Evolutionary conservation across 2,888 invertebrate species (phyloP).

Genomic region (Cyclophora punctaria): DNA sequence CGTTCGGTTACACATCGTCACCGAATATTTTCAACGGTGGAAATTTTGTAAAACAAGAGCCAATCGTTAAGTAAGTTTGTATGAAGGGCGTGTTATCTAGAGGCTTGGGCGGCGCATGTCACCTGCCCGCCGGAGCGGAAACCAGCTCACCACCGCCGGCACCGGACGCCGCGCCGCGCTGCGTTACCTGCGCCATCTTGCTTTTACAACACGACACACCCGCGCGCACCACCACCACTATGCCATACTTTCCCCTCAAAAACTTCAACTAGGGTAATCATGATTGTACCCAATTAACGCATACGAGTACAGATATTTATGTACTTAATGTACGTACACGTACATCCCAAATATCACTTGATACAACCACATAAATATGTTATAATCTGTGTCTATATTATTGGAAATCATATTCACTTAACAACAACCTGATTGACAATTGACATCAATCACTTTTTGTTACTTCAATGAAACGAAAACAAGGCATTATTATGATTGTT

Average conservation of each 20-base stretch:
- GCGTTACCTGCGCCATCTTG: slow-evolving; percentile 49
- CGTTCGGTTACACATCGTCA: slow-evolving; percentile 17
- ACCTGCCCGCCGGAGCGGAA: slow-evolving; percentile 54
- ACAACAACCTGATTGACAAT: slow-evolving; percentile 7
- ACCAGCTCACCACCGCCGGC: slow-evolving; percentile 23
- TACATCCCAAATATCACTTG: too few species aligned
- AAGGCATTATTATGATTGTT: slow-evolving; percentile 42
- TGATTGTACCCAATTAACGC: too few species aligned
- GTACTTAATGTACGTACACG: too few species aligned
- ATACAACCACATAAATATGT: too few species aligned
- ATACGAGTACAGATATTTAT: too few species aligned
- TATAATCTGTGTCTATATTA: slow-evolving; percentile 1
- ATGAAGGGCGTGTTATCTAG: slow-evolving; percentile 55
- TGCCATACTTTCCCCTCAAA: too few species aligned
- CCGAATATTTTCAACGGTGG: slow-evolving; percentile 36
- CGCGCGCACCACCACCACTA: too few species aligned
- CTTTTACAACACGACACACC: slow-evolving; percentile 31
- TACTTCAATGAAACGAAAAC: slow-evolving; percentile 31
- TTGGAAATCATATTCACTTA: slow-evolving; percentile 5
- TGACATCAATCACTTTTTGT: slow-evolving; percentile 23
- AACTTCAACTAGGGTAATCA: too few species aligned
- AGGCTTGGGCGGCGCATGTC: slow-evolving; percentile 56
- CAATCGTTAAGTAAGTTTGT: slow-evolving; percentile 45
- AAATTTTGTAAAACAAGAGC: slow-evolving; percentile 38
- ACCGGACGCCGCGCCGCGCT: slow-evolving; percentile 25